Evolutionary conservation across 2,113 vertebrate species (phyloP), one percentile per base, ranked within the genome.

Genomic region (Puffinus mauretanicus): DNA sequence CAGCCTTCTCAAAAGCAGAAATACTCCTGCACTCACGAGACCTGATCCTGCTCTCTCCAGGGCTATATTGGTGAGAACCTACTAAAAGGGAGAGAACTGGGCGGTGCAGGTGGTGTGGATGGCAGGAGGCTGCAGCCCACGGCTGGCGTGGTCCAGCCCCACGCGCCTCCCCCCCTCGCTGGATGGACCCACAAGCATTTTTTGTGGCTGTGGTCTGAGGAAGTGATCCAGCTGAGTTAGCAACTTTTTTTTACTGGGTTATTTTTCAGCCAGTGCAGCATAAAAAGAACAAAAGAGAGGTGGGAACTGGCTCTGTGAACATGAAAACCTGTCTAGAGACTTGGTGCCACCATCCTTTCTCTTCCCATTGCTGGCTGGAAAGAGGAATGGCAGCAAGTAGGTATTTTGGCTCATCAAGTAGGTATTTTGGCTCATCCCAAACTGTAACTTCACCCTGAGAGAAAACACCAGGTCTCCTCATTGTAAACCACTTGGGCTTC

Each of bases 21-120:
- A 64, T 5, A 2, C 9, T 61, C 15, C 71, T 29, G 66, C 30
- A 21, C 1, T 8, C 2, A 2, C 0, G 3, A 46, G 76, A 34
- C 34, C 26, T 15, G n/a, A 20, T 10, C 60, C 55, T 40, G 65
- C 13, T 51, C 44, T 22, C 30, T 22, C 25, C 58, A 11, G 52
- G 26, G 34, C 16, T 26, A 0, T 11, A 3, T 2, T 4, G 32
- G 30, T 26, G 30, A 58, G 73, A 51, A 7, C 13, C 14, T 14
- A 13, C 19, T 2, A 9, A 4, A 24, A 26, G 22, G 44, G 22
- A 19, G 70, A 64, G 13, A 30, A 3, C 6, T 2, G 7, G 54
- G 9, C 27, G 55, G 32, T 6, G 38, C 66, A 32, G 42, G 11
- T 2, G 1, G 3, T 2, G 9, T 8, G 54, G 67, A 8, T 44